phyloP scores from a whole-genome alignment of 2,888 invertebrate species.

The Anodontia alba region DNA sequence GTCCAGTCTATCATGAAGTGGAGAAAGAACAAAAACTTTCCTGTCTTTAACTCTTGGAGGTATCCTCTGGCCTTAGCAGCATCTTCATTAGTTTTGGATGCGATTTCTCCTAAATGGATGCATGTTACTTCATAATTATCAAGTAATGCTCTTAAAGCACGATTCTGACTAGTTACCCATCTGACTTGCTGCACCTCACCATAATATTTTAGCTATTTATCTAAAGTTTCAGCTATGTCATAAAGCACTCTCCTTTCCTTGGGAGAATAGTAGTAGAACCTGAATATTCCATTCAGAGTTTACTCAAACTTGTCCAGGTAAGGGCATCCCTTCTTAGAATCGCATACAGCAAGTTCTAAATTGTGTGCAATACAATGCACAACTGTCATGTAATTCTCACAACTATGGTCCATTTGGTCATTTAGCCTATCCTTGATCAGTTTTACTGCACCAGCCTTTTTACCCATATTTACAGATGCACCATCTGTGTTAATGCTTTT shows the following conservation, averaged over 20 bases:
- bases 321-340: constrained; percentile 21
- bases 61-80: no score
- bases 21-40: no score
- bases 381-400: constrained; percentile 18
- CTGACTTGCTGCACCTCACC: constrained; percentile 28
- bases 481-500: constrained; percentile 35
- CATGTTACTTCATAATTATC: constrained; percentile 29
- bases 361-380: constrained; percentile 39
- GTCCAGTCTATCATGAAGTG: no score
- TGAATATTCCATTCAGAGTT: constrained; percentile 25
- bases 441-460: constrained; percentile 29
- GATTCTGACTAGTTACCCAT: constrained; percentile 33
- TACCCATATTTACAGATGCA: constrained; percentile 28
- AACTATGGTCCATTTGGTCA: background rate
- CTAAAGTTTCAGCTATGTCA: constrained; percentile 20
- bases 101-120: constrained; percentile 18
- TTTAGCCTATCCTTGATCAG: constrained; percentile 24
- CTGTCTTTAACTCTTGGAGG: no score
- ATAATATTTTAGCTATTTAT: constrained; percentile 30
- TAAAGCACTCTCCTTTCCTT: constrained; percentile 29
- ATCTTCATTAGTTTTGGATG: no score
- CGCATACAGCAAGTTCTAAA: constrained; percentile 36
- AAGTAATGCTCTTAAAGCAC: constrained; percentile 20
- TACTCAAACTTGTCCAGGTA: constrained; percentile 30
- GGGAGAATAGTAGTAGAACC: constrained; percentile 24